phyloP scores from a whole-genome alignment of 2,797 vertebrate genomes.

The Acipenser transmontanus region DNA sequence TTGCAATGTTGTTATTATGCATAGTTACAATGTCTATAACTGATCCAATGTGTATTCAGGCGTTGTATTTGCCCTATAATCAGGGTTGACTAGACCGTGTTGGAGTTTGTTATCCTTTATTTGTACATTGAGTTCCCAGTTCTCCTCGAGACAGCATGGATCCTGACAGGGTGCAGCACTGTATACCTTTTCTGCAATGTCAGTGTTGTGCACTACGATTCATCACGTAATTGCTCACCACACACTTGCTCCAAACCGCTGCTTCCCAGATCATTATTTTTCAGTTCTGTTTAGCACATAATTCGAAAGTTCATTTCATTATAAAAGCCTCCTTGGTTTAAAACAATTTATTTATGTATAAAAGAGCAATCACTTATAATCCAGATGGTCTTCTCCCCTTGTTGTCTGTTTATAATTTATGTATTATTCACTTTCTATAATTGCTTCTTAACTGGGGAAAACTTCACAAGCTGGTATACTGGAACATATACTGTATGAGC shows the following conservation, averaged over 20 bases:
- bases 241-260: constrained; percentile 23
- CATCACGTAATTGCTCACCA: neutral
- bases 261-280: constrained; percentile 16
- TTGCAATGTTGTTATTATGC: no score
- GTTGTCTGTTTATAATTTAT: constrained; percentile 32
- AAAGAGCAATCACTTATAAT: neutral
- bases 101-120: no score
- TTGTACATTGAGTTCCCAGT: no score
- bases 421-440: constrained; percentile 37
- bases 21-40: no score
- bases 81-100: no score
- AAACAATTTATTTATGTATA: neutral
- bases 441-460: constrained; percentile 39
- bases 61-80: no score
- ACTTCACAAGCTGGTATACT: constrained; percentile 44
- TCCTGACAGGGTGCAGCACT: no score
- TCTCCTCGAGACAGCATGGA: no score
- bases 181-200: no score
- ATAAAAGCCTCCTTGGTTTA: constrained; percentile 16
- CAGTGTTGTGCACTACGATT: no score
- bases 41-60: no score
- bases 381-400: constrained; percentile 39
- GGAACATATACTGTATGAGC: constrained; percentile 32
- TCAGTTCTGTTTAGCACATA: constrained; percentile 6
- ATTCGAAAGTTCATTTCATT: neutral